phyloP scores from a whole-genome alignment of 2,797 vertebrate species.

The Lithobates sylvaticus region DNA sequence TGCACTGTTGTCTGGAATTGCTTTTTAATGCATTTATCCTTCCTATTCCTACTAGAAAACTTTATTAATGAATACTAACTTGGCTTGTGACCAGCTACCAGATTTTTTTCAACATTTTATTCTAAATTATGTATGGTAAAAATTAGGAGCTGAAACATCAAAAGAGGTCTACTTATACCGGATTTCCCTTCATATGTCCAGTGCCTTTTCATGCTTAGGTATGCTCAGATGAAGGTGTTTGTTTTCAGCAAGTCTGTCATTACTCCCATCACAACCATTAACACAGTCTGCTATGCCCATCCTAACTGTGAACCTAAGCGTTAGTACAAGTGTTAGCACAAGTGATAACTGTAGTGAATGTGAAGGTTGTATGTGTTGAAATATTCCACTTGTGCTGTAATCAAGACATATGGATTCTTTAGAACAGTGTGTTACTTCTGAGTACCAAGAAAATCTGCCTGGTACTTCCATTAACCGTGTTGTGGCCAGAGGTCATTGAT shows the following conservation, averaged over 20 bases:
- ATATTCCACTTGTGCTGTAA: slow-evolving; percentile 10
- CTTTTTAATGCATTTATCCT: too few relatives aligned
- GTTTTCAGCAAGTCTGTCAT: slow-evolving; percentile 22
- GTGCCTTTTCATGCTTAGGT: background rate
- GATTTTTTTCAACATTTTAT: too few relatives aligned
- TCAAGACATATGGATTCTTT: background rate
- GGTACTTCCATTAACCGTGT: background rate
- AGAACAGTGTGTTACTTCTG: slow-evolving; percentile 3
- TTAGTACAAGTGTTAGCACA: slow-evolving; percentile 29
- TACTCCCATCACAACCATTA: slow-evolving; percentile 13
- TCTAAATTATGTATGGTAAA: too few relatives aligned
- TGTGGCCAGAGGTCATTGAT: too few relatives aligned
- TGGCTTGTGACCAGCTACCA: too few relatives aligned
- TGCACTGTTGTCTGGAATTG: too few relatives aligned
- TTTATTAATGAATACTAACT: too few relatives aligned
- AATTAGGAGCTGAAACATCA: too few relatives aligned
- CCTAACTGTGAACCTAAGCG: slow-evolving; percentile 9
- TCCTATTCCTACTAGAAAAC: too few relatives aligned
- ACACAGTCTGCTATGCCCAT: slow-evolving; percentile 15
- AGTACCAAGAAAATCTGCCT: background rate
- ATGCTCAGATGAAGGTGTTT: slow-evolving; percentile 28
- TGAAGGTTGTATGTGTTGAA: slow-evolving; percentile 8
- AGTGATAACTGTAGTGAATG: slow-evolving; percentile 29
- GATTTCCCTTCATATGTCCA: too few relatives aligned
- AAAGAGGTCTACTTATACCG: too few relatives aligned